Percentiles rank a stretch among this genome's conserved stretches.
Conservation (phyloP, 2,797 vertebrate species). For the Diglossa cyanea region DNA sequence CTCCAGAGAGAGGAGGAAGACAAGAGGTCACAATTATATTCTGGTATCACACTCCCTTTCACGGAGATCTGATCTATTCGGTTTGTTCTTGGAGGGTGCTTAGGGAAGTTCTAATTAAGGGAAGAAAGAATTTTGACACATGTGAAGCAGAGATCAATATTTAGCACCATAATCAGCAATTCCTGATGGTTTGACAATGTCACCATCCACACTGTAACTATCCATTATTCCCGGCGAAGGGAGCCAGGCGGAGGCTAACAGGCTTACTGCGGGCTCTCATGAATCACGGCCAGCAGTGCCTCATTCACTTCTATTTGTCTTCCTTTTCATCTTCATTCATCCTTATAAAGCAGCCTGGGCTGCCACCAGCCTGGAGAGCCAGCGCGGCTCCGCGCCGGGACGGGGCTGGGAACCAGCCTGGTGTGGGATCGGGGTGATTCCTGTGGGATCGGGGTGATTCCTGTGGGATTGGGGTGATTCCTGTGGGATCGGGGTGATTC, state of each 20-base stretch:
- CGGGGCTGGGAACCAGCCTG: neutral
- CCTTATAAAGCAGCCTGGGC: slow-evolving; percentile 81
- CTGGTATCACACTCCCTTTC: slow-evolving; percentile 82
- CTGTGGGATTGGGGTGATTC: no score
- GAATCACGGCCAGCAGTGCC: slow-evolving; percentile 88
- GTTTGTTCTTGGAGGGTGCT: slow-evolving; percentile 89
- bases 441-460: neutral
- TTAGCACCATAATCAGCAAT: slow-evolving; percentile 97
- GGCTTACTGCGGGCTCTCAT: slow-evolving; percentile 83
- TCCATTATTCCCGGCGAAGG: slow-evolving; percentile 86
- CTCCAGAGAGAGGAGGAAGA: slow-evolving; percentile 89
- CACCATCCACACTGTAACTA: slow-evolving; percentile 84
- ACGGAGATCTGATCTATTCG: slow-evolving; percentile 91
- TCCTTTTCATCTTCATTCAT: slow-evolving; percentile 93
- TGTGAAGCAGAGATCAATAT: slow-evolving; percentile 99
- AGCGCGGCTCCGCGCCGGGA: neutral
- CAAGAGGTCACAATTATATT: slow-evolving; percentile 98
- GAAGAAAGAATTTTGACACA: slow-evolving; percentile 98
- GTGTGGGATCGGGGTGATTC: neutral
- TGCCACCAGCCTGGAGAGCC: slow-evolving; percentile 74
- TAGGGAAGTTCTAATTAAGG: slow-evolving; percentile 99
- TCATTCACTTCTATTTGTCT: slow-evolving; percentile 86
- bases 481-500: neutral
- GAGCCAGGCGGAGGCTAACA: slow-evolving; percentile 80
- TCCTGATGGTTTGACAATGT: slow-evolving; percentile 93